These are phyloP conservation scores for Cataglyphis altisquamis DNA, from an alignment of 2,888 invertebrate genomes.

Conservation along the genomic window DNA sequence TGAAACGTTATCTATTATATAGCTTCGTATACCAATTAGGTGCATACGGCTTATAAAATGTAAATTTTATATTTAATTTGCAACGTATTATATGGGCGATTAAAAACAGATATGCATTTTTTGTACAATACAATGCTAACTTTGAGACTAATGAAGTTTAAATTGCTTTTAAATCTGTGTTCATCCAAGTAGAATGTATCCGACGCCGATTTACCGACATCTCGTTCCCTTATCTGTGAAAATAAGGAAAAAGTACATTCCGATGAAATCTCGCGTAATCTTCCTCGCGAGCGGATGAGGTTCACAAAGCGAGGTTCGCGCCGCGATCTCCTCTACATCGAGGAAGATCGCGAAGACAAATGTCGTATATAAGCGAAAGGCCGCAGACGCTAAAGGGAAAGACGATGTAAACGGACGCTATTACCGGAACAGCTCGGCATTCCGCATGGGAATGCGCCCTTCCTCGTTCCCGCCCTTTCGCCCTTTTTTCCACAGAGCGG, in stretches of 20 bases:
- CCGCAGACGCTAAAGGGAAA: slow-evolving; percentile 79
- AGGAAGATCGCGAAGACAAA: slow-evolving; percentile 77
- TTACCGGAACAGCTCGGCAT: slow-evolving; percentile 80
- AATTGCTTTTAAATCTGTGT: background rate
- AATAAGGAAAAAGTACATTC: slow-evolving; percentile 78
- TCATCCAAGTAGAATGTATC: slow-evolving; percentile 22
- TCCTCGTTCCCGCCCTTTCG: slow-evolving; percentile 40
- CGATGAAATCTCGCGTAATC: slow-evolving; percentile 72
- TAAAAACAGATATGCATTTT: background rate
- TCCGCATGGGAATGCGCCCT: slow-evolving; percentile 61
- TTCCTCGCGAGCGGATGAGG: slow-evolving; percentile 77
- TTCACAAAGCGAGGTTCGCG: slow-evolving; percentile 69
- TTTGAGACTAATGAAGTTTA: slow-evolving; percentile 20
- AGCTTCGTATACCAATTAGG: background rate
- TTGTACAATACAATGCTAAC: background rate
- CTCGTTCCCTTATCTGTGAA: slow-evolving; percentile 83
- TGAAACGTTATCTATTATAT: background rate
- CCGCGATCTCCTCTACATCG: slow-evolving; percentile 63
- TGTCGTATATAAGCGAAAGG: slow-evolving; percentile 71
- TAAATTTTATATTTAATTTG: background rate
- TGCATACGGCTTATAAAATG: background rate
- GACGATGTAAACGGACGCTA: slow-evolving; percentile 81
- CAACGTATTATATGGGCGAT: background rate
- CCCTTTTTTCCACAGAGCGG: slow-evolving; percentile 37
- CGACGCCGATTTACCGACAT: slow-evolving; percentile 52